These are phyloP conservation scores for Sturmia bella DNA, from an alignment of 2,888 invertebrate genomes.

Conservation along the genomic window DNA sequence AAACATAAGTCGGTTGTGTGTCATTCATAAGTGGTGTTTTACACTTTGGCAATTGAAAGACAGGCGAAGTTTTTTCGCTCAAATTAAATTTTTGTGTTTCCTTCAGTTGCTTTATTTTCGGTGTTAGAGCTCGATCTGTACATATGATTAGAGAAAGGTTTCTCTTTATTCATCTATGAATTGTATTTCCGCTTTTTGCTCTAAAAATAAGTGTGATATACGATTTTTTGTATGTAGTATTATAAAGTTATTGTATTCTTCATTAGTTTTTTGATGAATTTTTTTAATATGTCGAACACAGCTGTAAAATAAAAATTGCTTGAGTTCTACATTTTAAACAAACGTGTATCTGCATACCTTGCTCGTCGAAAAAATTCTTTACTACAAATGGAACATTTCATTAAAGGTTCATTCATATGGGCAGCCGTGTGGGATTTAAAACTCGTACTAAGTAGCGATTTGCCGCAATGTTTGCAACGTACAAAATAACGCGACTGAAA, in stretches of 20 bases:
- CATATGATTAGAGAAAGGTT: neutral
- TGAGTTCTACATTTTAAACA: neutral
- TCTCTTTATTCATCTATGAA: slow-evolving; percentile 3
- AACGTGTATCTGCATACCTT: slow-evolving; percentile 30
- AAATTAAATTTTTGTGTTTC: too few species aligned
- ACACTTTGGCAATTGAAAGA: too few species aligned
- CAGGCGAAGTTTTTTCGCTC: too few species aligned
- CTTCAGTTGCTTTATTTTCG: too few species aligned
- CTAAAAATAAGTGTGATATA: slow-evolving; percentile 53
- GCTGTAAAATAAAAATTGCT: slow-evolving; percentile 9
- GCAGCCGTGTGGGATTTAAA: slow-evolving; percentile 56
- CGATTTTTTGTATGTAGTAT: slow-evolving; percentile 39
- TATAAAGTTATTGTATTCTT: slow-evolving; percentile 54
- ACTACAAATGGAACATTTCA: slow-evolving; percentile 53
- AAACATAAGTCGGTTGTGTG: too few species aligned
- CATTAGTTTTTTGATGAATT: slow-evolving; percentile 40
- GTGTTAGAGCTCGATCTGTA: too few species aligned
- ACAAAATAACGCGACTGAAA: slow-evolving; percentile 53
- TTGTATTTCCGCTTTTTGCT: slow-evolving; percentile 49
- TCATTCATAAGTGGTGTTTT: too few species aligned
- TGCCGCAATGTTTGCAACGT: slow-evolving; percentile 55
- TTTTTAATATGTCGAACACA: slow-evolving; percentile 50
- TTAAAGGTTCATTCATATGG: slow-evolving; percentile 55
- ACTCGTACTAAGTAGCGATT: slow-evolving; percentile 37
- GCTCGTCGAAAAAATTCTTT: slow-evolving; percentile 52